phyloP scores from a whole-genome alignment of 1,140 invertebrate genomes.

The Eupeodes corollae region DNA sequence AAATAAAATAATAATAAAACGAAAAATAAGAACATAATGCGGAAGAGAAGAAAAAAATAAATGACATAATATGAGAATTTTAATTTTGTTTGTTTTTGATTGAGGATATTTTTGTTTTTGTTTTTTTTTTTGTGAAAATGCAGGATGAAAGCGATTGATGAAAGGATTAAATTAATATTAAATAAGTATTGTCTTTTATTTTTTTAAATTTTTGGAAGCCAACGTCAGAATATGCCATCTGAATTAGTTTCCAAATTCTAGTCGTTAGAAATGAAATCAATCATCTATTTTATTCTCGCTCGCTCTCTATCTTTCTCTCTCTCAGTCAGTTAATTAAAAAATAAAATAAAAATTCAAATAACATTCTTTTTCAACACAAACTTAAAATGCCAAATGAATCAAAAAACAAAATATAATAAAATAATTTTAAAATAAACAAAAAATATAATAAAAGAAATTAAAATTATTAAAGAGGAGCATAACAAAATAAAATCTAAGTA shows the following conservation, averaged over 20 bases:
- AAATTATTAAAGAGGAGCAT: too few relatives aligned
- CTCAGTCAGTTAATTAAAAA: too few relatives aligned
- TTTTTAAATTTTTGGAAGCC: not conserved
- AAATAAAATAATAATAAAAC: too few relatives aligned
- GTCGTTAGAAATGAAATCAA: not conserved
- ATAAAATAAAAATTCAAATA: not conserved
- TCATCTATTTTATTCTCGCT: not conserved
- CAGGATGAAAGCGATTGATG: not conserved
- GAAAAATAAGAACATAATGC: not conserved
- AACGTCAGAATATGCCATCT: too few relatives aligned
- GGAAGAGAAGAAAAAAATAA: not conserved
- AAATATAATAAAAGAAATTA: too few relatives aligned
- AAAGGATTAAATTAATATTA: too few relatives aligned
- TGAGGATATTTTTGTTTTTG: not conserved
- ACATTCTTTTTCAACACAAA: not conserved
- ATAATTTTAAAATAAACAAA: not conserved
- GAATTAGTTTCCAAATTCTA: too few relatives aligned
- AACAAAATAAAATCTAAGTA: too few relatives aligned
- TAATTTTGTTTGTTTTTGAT: not conserved
- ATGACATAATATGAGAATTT: too few relatives aligned
- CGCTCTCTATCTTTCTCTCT: too few relatives aligned
- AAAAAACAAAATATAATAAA: not conserved
- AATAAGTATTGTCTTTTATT: not conserved
- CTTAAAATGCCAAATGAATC: conserved; percentile 1
- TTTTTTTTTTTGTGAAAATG: not conserved